Conservation (phyloP, 2,113 vertebrate genomes). For the Ursus arctos region DNA sequence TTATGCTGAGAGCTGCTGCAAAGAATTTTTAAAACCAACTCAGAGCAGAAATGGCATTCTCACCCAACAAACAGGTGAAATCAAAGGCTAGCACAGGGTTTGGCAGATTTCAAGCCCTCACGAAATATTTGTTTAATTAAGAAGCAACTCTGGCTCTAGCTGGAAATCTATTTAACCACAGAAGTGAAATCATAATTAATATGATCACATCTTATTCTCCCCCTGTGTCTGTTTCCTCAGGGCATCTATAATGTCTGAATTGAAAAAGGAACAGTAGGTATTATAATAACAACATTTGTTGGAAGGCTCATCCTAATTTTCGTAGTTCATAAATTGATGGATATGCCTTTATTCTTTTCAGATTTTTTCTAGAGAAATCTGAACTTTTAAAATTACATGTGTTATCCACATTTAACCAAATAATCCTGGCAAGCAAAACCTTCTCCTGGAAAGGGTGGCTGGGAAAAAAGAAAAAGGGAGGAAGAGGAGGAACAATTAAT, state of each 20-base stretch:
- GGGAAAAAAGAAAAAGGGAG: neutral
- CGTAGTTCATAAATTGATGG: neutral
- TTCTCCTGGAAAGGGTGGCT: neutral
- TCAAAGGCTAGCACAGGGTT: neutral
- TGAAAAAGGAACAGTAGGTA: neutral
- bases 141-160: neutral
- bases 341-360: neutral
- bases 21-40: neutral
- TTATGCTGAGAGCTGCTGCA: neutral
- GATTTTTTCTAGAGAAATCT: conserved; percentile 13
- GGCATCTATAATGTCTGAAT: neutral
- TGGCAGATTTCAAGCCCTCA: conserved; percentile 2
- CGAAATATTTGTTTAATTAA: conserved; percentile 24
- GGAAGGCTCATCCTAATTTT: neutral
- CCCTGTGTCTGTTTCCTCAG: neutral
- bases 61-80: neutral
- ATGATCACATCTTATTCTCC: neutral
- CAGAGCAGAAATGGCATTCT: neutral
- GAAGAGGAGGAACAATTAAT: neutral
- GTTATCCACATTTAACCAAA: conserved; percentile 1
- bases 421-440: neutral
- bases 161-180: conserved; percentile 49
- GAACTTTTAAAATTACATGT: neutral
- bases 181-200: conserved; percentile 52
- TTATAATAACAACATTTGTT: neutral